Conservation (phyloP, 2,888 invertebrate genomes). For the Hydrotaea diabolus region DNA sequence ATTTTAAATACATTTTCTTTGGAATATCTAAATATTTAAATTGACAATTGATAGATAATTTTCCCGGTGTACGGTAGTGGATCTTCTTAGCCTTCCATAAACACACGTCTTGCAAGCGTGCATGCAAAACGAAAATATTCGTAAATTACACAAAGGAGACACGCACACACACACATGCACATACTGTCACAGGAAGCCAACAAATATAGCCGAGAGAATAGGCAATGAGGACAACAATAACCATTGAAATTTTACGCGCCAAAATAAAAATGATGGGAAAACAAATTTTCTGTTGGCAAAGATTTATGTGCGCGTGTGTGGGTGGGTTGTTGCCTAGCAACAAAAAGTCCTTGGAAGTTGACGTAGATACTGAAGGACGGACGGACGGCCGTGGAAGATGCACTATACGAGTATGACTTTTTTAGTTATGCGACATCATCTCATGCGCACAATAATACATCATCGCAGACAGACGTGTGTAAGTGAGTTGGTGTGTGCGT, state of each 20-base stretch:
- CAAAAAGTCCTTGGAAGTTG: slow-evolving; percentile 45
- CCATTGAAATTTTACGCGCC: slow-evolving; percentile 22
- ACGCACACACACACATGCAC: too few relatives aligned
- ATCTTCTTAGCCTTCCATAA: not conserved
- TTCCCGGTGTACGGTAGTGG: too few relatives aligned
- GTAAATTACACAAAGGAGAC: too few relatives aligned
- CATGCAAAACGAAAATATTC: not conserved
- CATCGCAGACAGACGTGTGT: slow-evolving; percentile 33
- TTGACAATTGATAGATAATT: too few relatives aligned
- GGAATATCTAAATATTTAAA: too few relatives aligned
- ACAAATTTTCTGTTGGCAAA: slow-evolving; percentile 36
- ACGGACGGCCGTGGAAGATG: slow-evolving; percentile 47
- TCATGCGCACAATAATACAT: slow-evolving; percentile 41
- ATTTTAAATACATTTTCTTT: too few relatives aligned
- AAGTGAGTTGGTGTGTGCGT: slow-evolving; percentile 43
- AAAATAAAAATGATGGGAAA: not conserved
- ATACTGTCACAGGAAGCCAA: too few relatives aligned
- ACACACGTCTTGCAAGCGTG: not conserved
- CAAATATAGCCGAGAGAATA: not conserved
- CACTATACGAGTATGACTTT: not conserved
- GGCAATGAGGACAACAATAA: too few relatives aligned
- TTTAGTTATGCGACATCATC: not conserved
- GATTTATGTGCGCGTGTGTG: slow-evolving; percentile 43
- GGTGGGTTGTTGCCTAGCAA: not conserved
- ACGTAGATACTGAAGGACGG: slow-evolving; percentile 28